Conservation (phyloP, 2,797 vertebrate genomes). For the Lepilemur ruficaudatus region DNA sequence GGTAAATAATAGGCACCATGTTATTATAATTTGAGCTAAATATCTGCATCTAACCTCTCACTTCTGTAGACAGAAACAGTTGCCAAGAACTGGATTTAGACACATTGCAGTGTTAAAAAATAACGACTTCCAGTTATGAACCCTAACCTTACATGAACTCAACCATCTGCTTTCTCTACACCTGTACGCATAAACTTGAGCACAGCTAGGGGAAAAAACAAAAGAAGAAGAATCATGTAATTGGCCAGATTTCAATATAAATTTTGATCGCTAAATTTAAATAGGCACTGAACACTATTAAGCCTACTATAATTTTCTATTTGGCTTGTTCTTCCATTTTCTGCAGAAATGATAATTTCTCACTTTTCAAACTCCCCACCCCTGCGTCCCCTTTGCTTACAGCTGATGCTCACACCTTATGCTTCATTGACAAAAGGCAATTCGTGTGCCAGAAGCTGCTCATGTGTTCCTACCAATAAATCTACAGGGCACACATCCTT, state of each 20-base stretch:
- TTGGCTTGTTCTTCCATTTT: not conserved
- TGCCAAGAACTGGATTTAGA: constrained; percentile 46
- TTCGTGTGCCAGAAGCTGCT: not conserved
- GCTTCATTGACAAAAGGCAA: not conserved
- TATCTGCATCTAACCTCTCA: constrained; percentile 37
- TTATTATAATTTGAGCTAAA: constrained; percentile 40
- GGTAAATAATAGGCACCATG: not conserved
- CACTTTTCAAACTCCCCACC: not conserved
- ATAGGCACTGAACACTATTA: not conserved
- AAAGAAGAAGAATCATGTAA: not conserved
- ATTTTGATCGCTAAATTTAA: not conserved
- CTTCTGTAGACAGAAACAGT: constrained; percentile 28
- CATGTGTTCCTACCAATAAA: not conserved
- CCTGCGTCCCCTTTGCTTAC: not conserved
- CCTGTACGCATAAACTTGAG: not conserved
- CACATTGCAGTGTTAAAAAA: not conserved
- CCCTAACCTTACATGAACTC: constrained; percentile 1
- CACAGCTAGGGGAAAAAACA: not conserved
- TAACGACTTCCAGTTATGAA: constrained; percentile 40
- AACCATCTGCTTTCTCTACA: constrained; percentile 8
- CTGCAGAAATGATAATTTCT: not conserved
- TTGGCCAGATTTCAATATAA: not conserved
- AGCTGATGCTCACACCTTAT: not conserved
- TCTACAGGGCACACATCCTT: not conserved
- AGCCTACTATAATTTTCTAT: not conserved